Evolutionary conservation across 2,113 vertebrate genomes (phyloP).

Genomic region (Acanthochromis polyacanthus): DNA sequence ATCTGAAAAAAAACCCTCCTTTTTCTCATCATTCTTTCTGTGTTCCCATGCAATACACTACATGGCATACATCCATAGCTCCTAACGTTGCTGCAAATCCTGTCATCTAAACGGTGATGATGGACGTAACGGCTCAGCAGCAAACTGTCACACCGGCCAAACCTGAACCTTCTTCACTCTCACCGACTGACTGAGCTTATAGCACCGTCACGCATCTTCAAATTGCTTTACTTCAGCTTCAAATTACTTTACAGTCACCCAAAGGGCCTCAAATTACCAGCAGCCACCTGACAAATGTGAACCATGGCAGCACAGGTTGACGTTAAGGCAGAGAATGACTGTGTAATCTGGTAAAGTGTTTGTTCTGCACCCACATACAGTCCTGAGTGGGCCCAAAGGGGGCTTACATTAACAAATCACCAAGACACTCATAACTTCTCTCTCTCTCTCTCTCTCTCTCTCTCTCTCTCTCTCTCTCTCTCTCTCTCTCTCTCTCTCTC

Average conservation of each 20-base stretch:
- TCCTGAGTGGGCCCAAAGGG: slow-evolving; percentile 62
- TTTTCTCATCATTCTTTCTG: no score
- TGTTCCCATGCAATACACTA: no score
- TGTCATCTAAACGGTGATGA: slow-evolving; percentile 41
- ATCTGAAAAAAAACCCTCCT: no score
- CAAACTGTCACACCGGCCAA: slow-evolving; percentile 11
- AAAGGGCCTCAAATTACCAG: slow-evolving; percentile 54
- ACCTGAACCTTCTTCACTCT: slow-evolving; percentile 1
- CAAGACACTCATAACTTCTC: slow-evolving; percentile 36
- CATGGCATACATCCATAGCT: background rate
- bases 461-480: slow-evolving; percentile 31
- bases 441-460: slow-evolving; percentile 34
- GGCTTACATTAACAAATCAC: slow-evolving; percentile 55
- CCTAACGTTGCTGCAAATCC: background rate
- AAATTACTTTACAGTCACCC: slow-evolving; percentile 62
- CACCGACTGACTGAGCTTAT: slow-evolving; percentile 9
- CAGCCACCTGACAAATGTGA: slow-evolving; percentile 61
- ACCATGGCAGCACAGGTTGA: slow-evolving; percentile 23
- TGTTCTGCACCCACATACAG: slow-evolving; percentile 66
- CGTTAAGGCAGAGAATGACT: slow-evolving; percentile 30
- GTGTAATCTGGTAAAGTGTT: slow-evolving; percentile 58
- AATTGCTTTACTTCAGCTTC: slow-evolving; percentile 41
- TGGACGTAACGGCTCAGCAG: slow-evolving; percentile 30
- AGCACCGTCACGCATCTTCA: slow-evolving; percentile 35
- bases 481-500: slow-evolving; percentile 32